phyloP scores from a whole-genome alignment of 2,113 vertebrate species.

The Trochalopteron elliotii region DNA sequence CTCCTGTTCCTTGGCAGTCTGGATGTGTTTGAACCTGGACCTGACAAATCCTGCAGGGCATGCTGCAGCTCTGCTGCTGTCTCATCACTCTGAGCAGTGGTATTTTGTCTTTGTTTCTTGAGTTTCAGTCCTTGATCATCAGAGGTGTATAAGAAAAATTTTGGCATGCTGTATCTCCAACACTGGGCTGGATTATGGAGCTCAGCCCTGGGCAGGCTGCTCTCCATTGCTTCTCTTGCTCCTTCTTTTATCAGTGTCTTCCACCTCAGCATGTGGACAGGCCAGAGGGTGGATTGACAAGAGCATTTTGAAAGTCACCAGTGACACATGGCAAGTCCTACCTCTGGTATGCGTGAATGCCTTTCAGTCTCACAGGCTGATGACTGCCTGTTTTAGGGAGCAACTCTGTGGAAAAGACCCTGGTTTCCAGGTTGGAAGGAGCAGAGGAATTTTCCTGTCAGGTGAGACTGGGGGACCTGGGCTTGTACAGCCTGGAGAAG shows the following conservation, averaged over 20 bases:
- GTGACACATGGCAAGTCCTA: background rate
- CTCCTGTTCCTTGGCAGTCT: background rate
- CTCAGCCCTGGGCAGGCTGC: background rate
- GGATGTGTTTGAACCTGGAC: background rate
- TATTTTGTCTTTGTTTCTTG: background rate
- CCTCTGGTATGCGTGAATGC: rapidly evolving
- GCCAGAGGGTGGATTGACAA: background rate
- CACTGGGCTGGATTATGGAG: background rate
- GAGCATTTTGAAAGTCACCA: background rate
- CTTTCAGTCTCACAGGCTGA: background rate
- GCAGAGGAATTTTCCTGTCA: background rate
- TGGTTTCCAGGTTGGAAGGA: background rate
- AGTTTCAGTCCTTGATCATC: background rate
- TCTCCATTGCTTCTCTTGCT: background rate
- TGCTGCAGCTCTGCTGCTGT: background rate
- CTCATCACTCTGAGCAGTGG: background rate
- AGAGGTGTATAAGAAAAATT: background rate
- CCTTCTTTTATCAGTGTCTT: background rate
- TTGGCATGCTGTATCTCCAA: background rate
- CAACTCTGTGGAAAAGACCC: background rate
- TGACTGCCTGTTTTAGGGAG: background rate
- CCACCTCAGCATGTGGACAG: background rate
- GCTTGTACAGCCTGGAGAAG: background rate
- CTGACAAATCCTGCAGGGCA: background rate
- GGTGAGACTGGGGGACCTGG: background rate